A percentile compares a stretch with the other conserved stretches of the same genome.
Evolutionary conservation across 2,797 vertebrate genomes (phyloP).

Genomic region (Enteromius thamalakanensis): DNA sequence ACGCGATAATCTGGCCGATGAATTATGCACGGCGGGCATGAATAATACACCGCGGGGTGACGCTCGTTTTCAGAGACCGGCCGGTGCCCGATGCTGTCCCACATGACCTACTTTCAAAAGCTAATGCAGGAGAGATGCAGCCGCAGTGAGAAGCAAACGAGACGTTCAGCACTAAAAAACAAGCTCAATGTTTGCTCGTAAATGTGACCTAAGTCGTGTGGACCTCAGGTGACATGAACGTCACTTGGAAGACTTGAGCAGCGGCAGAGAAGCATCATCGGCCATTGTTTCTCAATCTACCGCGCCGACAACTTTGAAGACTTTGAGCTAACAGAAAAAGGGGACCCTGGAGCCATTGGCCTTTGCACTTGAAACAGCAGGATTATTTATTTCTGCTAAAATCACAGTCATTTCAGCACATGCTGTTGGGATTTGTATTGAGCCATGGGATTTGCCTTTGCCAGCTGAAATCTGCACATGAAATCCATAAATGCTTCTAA

Average conservation of each 20-base stretch:
- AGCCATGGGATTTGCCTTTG: constrained; percentile 10
- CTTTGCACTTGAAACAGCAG: constrained; percentile 12
- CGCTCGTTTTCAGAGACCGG: constrained; percentile 36
- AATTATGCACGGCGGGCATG: constrained; percentile 48
- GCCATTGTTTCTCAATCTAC: not conserved
- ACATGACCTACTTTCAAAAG: constrained; percentile 70
- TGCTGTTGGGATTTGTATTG: not conserved
- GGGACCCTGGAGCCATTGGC: not conserved
- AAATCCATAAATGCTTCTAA: not conserved
- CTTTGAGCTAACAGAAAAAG: not conserved
- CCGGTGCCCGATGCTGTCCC: constrained; percentile 42
- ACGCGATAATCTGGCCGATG: constrained; percentile 36
- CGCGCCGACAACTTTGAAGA: not conserved
- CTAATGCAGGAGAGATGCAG: constrained; percentile 12
- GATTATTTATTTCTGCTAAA: constrained; percentile 6
- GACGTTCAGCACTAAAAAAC: constrained; percentile 26
- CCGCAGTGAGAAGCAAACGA: constrained; percentile 14
- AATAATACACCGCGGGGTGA: constrained; percentile 43
- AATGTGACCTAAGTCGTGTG: constrained; percentile 24
- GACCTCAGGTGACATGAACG: constrained; percentile 40
- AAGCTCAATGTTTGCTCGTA: not conserved
- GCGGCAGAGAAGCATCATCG: not conserved
- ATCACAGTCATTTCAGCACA: not conserved
- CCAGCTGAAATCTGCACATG: not conserved
- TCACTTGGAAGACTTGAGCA: not conserved